phyloP scores from a whole-genome alignment of 2,888 invertebrate species.

The Chironomus riparius region DNA sequence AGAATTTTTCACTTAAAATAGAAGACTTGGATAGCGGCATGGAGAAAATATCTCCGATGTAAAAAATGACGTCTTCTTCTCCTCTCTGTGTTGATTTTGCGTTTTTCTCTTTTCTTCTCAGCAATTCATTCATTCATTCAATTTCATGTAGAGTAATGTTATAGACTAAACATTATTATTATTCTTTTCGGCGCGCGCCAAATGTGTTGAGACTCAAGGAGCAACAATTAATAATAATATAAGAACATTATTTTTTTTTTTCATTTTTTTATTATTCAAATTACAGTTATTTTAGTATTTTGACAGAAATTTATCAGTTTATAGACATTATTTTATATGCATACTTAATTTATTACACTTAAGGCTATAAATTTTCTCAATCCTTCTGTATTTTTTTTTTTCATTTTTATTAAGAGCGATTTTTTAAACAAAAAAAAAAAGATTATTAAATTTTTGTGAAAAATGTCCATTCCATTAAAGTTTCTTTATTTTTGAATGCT shows the following conservation, averaged over 20 bases:
- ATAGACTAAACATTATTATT: background rate
- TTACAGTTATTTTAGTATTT: constrained; percentile 8
- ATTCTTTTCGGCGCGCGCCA: background rate
- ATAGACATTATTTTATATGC: constrained; percentile 4
- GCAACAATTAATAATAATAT: background rate
- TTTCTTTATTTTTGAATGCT: too few relatives aligned
- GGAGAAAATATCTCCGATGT: background rate
- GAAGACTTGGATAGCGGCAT: background rate
- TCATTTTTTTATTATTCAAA: background rate
- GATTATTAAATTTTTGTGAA: too few relatives aligned
- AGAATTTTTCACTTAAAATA: background rate
- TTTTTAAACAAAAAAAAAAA: background rate
- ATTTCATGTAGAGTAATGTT: background rate
- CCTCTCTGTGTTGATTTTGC: background rate
- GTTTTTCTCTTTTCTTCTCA: background rate
- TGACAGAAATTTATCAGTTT: background rate
- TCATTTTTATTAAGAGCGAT: background rate
- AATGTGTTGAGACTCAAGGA: background rate
- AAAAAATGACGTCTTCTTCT: background rate
- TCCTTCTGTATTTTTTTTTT: background rate
- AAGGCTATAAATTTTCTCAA: background rate
- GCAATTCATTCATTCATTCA: background rate
- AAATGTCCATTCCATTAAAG: too few relatives aligned
- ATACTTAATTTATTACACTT: background rate
- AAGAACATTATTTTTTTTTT: background rate